Evolutionary conservation across 2,797 vertebrate genomes (phyloP).

Genomic region (Halcyon leucocephala): DNA sequence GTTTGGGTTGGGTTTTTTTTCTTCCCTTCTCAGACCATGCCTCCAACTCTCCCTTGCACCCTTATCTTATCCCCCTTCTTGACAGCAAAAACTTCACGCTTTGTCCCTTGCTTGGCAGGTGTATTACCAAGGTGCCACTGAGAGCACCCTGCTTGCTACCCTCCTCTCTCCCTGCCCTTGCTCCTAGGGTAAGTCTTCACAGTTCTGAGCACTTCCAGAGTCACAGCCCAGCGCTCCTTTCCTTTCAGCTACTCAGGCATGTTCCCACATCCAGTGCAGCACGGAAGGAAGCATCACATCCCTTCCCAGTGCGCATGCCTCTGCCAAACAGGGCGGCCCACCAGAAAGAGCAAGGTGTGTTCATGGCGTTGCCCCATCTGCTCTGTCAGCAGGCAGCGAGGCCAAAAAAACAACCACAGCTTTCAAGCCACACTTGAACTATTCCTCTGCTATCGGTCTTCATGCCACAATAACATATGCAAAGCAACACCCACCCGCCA

Average conservation of each 20-base stretch:
- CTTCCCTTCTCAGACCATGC: not conserved
- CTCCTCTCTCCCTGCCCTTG: not conserved
- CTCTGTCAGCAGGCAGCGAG: not conserved
- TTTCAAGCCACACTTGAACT: not conserved
- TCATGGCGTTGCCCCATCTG: not conserved
- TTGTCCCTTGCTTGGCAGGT: not conserved
- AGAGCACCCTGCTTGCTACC: not conserved
- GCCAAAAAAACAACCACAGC: not conserved
- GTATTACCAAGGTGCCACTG: not conserved
- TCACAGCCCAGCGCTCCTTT: not conserved
- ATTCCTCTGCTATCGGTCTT: not conserved
- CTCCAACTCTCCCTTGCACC: not conserved
- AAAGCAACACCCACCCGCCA: not conserved
- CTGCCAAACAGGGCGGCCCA: not conserved
- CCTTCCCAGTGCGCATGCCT: not conserved
- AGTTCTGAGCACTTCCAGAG: not conserved
- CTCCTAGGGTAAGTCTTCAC: not conserved
- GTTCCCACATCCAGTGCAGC: not conserved
- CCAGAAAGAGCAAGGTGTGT: not conserved
- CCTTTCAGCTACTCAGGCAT: not conserved
- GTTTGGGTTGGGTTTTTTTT: not conserved
- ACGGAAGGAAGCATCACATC: not conserved
- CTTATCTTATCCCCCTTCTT: not conserved
- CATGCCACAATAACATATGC: fast-evolving
- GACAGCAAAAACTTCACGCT: not conserved